These are phyloP conservation scores for Saccostrea glomerata DNA, from an alignment of 1,140 invertebrate species.

Conservation along the genomic window DNA sequence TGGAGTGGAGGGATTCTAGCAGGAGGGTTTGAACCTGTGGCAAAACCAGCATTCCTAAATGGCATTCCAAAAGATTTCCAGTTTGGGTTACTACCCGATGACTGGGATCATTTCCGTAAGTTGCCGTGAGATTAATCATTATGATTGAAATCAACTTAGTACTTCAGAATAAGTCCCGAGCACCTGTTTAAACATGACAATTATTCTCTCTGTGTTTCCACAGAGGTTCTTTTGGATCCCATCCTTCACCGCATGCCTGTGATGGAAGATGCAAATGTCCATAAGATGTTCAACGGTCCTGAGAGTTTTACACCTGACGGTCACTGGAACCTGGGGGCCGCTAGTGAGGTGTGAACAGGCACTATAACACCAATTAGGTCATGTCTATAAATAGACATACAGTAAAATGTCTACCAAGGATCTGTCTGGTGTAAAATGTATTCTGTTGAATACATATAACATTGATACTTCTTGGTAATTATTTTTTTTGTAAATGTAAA, in stretches of 20 bases:
- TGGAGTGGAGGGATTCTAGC: slow-evolving; percentile 85
- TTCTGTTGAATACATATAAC: too few relatives aligned
- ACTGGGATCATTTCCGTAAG: slow-evolving; percentile 96
- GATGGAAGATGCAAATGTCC: slow-evolving; percentile 84
- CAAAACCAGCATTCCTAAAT: slow-evolving; percentile 93
- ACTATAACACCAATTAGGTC: background rate
- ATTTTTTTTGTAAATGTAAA: too few relatives aligned
- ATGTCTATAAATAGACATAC: background rate
- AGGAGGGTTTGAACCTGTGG: slow-evolving; percentile 91
- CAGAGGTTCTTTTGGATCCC: slow-evolving; percentile 89
- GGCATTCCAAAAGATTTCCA: slow-evolving; percentile 81
- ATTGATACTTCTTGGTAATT: too few relatives aligned
- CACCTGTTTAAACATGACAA: too few relatives aligned
- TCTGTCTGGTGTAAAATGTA: background rate
- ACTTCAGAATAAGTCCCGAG: too few relatives aligned
- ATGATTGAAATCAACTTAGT: too few relatives aligned
- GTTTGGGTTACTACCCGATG: slow-evolving; percentile 82
- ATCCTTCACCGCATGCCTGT: slow-evolving; percentile 90
- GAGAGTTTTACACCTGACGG: slow-evolving; percentile 95
- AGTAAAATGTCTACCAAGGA: background rate
- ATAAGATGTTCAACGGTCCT: slow-evolving; percentile 91
- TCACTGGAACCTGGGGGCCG: slow-evolving; percentile 88
- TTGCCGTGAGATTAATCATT: background rate
- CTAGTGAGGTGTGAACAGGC: slow-evolving; percentile 87
- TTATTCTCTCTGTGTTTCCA: background rate